phyloP scores from a whole-genome alignment of 2,888 invertebrate species.

The Zhengitettix transpicula region DNA sequence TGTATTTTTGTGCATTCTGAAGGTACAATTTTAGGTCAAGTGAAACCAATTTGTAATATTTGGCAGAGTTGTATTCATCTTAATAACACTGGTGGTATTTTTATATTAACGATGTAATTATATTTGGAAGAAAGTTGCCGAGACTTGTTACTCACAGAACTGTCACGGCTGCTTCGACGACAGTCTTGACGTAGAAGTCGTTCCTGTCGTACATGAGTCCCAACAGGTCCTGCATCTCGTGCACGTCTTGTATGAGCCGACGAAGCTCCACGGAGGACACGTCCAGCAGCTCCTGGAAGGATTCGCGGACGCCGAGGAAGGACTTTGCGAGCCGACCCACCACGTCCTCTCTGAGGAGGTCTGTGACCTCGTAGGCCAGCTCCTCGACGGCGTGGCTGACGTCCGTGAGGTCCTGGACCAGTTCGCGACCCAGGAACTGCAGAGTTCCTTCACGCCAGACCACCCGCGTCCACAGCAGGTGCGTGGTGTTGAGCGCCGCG shows the following conservation, averaged over 20 bases:
- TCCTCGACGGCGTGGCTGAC: slow-evolving; percentile 7
- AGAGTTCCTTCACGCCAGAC: slow-evolving; percentile 18
- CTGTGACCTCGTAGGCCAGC: slow-evolving; percentile 6
- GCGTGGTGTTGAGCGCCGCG: slow-evolving; percentile 17
- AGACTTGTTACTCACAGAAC: neutral
- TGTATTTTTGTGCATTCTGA: too few species aligned
- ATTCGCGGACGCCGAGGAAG: slow-evolving; percentile 4
- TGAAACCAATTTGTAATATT: too few species aligned
- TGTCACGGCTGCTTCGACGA: neutral
- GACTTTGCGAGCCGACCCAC: slow-evolving; percentile 6
- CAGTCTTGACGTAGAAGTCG: slow-evolving; percentile 15
- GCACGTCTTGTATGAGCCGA: slow-evolving; percentile 13
- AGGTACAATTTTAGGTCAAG: too few species aligned
- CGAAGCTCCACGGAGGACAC: slow-evolving; percentile 10
- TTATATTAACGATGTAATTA: too few species aligned
- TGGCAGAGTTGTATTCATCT: too few species aligned
- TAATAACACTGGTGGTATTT: too few species aligned
- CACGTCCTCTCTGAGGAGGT: slow-evolving; percentile 12
- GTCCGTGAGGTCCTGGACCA: slow-evolving; percentile 10
- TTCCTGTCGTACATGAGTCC: slow-evolving; percentile 15
- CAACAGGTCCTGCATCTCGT: slow-evolving; percentile 8
- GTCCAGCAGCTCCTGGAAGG: slow-evolving; percentile 5
- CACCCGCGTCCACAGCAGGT: slow-evolving; percentile 17
- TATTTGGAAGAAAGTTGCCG: too few species aligned
- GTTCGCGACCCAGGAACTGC: slow-evolving; percentile 11